Conservation (phyloP, 2,888 invertebrate genomes). For the Erpobdella octoculata region DNA sequence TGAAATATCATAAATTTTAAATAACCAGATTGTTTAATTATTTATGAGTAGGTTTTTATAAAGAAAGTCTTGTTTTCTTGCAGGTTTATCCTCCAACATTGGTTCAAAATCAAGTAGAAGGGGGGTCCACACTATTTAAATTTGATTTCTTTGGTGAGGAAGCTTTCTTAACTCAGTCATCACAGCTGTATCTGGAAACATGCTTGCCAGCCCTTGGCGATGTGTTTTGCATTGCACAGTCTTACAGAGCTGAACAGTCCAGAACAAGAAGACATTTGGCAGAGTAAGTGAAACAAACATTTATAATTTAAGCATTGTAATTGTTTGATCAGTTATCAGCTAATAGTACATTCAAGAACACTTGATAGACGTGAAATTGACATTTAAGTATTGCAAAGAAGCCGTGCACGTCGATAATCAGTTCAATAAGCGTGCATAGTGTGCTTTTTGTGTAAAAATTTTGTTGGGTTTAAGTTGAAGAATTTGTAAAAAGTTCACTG, state of each 20-base stretch:
- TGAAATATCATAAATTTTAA: not conserved
- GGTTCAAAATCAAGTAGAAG: constrained; percentile 98
- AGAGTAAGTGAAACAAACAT: constrained; percentile 70
- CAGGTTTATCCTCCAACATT: constrained; percentile 84
- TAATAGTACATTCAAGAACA: too few relatives aligned
- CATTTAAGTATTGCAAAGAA: too few relatives aligned
- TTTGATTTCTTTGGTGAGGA: constrained; percentile 60
- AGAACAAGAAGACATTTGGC: constrained; percentile 90
- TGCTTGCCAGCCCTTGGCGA: constrained; percentile 72
- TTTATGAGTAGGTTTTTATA: not conserved
- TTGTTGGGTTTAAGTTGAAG: too few relatives aligned
- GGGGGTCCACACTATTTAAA: constrained; percentile 89
- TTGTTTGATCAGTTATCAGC: too few relatives aligned
- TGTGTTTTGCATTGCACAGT: constrained; percentile 93
- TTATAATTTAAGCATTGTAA: too few relatives aligned
- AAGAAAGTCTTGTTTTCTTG: too few relatives aligned
- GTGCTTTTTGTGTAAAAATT: too few relatives aligned
- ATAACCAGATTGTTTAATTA: not conserved
- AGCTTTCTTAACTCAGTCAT: constrained; percentile 93
- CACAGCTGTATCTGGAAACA: constrained; percentile 93
- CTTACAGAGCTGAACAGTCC: constrained; percentile 93
- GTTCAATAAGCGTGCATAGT: too few relatives aligned
- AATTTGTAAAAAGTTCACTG: too few relatives aligned
- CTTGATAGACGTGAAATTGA: too few relatives aligned
- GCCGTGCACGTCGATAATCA: too few relatives aligned